Evolutionary conservation across 2,888 invertebrate genomes (phyloP).

Genomic region (Heliconius aoede): DNA sequence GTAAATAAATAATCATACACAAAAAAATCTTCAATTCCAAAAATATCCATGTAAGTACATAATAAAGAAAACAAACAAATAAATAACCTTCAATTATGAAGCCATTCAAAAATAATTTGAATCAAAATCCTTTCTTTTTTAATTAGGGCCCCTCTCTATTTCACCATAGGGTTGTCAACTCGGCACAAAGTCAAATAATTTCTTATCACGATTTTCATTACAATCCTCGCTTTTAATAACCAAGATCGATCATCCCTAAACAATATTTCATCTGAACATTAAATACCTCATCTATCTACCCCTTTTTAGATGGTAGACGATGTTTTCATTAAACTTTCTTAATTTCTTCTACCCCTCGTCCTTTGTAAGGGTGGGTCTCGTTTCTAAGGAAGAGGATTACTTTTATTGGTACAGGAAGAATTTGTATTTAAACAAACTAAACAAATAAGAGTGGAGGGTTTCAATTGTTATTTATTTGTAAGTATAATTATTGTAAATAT

Average conservation of each 20-base stretch:
- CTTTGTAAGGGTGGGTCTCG: slow-evolving; percentile 46
- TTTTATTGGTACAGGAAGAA: slow-evolving; percentile 21
- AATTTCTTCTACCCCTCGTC: slow-evolving; percentile 59
- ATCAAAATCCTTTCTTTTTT: background rate
- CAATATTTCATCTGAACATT: slow-evolving; percentile 34
- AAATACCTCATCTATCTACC: slow-evolving; percentile 32
- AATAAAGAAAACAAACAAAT: too few relatives aligned
- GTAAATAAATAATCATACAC: too few relatives aligned
- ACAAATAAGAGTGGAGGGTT: background rate
- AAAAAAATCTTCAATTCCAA: too few relatives aligned
- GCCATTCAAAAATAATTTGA: background rate
- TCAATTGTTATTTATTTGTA: background rate
- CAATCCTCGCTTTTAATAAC: slow-evolving; percentile 22
- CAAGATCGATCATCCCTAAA: slow-evolving; percentile 30
- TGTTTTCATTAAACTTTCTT: slow-evolving; percentile 78
- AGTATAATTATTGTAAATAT: too few relatives aligned
- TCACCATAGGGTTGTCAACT: slow-evolving; percentile 7
- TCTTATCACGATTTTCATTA: slow-evolving; percentile 15
- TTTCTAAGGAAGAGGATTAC: slow-evolving; percentile 52
- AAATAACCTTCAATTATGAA: background rate
- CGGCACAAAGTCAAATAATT: slow-evolving; percentile 12
- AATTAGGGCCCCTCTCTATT: slow-evolving; percentile 2
- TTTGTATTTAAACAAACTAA: slow-evolving; percentile 17
- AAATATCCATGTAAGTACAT: too few relatives aligned
- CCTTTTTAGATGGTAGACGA: slow-evolving; percentile 32